A percentile compares a stretch with the other conserved stretches of the same genome.
phyloP scores from a whole-genome alignment of 2,113 vertebrate genomes.

The Forbesichthys papilliferus region DNA sequence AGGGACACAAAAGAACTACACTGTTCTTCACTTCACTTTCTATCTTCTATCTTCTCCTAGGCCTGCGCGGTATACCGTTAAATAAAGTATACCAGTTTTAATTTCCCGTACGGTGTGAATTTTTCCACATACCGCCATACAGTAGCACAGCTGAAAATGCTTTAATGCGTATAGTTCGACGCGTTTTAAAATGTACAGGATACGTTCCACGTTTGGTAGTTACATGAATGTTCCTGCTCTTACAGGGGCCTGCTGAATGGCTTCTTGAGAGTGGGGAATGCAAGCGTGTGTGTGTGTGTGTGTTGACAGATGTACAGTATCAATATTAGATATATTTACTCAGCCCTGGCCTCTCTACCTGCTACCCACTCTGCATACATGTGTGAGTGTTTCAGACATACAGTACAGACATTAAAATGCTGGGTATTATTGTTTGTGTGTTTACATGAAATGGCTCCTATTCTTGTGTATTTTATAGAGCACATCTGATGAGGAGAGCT shows the following conservation, averaged over 20 bases:
- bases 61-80: neutral
- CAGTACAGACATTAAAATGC: neutral
- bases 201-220: slow-evolving; percentile 46
- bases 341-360: slow-evolving; percentile 37
- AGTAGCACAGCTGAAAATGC: slow-evolving; percentile 24
- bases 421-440: neutral
- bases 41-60: neutral
- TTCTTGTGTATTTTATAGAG: neutral
- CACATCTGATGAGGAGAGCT: neutral
- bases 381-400: slow-evolving; percentile 3
- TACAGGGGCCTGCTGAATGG: slow-evolving; percentile 49
- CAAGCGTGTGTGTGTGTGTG: slow-evolving; percentile 6
- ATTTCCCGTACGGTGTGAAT: no score
- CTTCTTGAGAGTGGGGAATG: slow-evolving; percentile 51
- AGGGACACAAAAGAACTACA: neutral
- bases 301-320: slow-evolving; percentile 41
- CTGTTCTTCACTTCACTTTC: slow-evolving; percentile 17
- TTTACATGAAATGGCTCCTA: neutral
- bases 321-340: slow-evolving; percentile 49
- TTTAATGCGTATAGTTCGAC: neutral
- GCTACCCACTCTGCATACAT: slow-evolving; percentile 33
- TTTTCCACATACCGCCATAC: neutral
- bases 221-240: slow-evolving; percentile 57
- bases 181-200: slow-evolving; percentile 54
- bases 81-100: no score